phyloP scores from a whole-genome alignment of 2,113 vertebrate species.

The Mirza zaza region DNA sequence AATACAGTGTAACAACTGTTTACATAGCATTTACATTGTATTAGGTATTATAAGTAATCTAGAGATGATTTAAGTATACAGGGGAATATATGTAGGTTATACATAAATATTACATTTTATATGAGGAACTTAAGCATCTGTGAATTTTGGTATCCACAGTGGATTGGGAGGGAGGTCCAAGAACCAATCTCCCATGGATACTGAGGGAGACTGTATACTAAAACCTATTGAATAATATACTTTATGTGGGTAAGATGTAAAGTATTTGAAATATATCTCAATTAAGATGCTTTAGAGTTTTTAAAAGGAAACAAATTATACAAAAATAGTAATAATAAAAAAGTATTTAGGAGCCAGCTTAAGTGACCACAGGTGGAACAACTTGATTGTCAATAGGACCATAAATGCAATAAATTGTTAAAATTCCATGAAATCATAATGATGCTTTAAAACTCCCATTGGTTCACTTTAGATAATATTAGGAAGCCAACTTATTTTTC shows the following conservation, averaged over 20 bases:
- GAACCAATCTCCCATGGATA: not conserved
- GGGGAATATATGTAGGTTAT: not conserved
- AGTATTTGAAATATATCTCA: not conserved
- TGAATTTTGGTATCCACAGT: not conserved
- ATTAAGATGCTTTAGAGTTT: not conserved
- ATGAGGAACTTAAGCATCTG: not conserved
- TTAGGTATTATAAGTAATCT: not conserved
- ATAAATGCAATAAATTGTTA: not conserved
- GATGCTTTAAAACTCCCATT: not conserved
- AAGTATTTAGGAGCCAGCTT: not conserved
- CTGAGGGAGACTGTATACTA: not conserved
- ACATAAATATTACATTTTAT: not conserved
- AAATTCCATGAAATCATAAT: not conserved
- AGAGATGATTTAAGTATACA: not conserved
- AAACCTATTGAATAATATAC: not conserved
- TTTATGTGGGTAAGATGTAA: not conserved
- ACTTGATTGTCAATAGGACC: not conserved
- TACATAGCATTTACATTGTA: not conserved
- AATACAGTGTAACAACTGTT: not conserved
- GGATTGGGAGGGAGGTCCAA: not conserved
- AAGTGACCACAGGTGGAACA: not conserved
- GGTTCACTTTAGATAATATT: not conserved
- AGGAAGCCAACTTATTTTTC: not conserved
- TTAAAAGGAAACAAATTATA: not conserved
- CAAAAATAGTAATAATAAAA: not conserved